Evolutionary conservation across 1,140 invertebrate genomes (phyloP), one percentile per base, ranked within the genome.

Genomic region (Globodera ellingtonae): DNA sequence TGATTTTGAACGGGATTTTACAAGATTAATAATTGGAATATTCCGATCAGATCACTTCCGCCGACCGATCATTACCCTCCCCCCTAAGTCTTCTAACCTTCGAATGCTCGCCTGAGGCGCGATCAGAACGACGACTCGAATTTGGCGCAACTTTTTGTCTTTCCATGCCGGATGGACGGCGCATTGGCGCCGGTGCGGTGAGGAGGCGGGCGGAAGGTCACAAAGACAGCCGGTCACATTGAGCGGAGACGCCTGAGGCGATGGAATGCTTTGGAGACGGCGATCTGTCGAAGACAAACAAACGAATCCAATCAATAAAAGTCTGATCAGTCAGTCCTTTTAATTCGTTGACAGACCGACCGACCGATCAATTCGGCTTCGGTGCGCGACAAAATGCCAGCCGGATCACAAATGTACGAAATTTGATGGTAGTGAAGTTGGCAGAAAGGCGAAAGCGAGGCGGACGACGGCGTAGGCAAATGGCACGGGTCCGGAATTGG

Each of bases 351-450:
- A n/a, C n/a, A n/a, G n/a, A 24, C 24, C 35, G 47, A 56, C 24
- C 69, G 13, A 76, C 77, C 69, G n/a, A 78, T 78, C 44, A 78
- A n/a, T 52, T 78, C 77, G 44, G 66, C 77, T 56, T 78, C 77
- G 24, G 77, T 78, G 10, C 77, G 48, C 10, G 66, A 71, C 24
- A 78, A 52, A 35, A 78, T 71, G 44, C 66, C 66, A n/a, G 62
- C 77, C 3, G 77, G 77, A 56, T 78, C 77, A 59, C 77, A 78
- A 18, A 78, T 48, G 35, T 48, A 74, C 50, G 66, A 6, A 13
- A 78, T 56, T 71, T 78, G 66, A 35, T 78, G 77, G 44, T 78
- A 78, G 56, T 44, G 77, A 47, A 71, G 46, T 44, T 78, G 77
- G 66, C 77, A 78, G 44, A 78, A 78, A 2, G 66, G 44, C 13